Base-by-base conservation (phyloP, 2,113 vertebrate genomes). In the Daubentonia madagascariensis region DNA sequence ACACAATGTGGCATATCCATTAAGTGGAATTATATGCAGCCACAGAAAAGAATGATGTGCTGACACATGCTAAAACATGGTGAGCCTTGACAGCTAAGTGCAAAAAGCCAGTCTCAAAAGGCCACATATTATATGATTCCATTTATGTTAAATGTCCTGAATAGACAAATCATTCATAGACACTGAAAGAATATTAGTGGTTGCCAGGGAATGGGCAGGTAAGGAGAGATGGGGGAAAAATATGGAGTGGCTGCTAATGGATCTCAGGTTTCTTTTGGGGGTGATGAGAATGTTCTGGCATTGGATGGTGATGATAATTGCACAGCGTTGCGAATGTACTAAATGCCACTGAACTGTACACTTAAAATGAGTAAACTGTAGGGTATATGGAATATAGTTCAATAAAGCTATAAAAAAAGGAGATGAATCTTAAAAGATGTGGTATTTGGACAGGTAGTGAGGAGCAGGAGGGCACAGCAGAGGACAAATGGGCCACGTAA, bases 401-500 rank as follows among this genome's bases (percentile, higher is more conserved):
- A 54, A 59, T 94, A 83, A 86, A 54, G 6, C 28, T 63, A 32
- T 12, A 1, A 20, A 25, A 50, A 57, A 43, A 63, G 13, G 8
- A 35, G 45, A 6, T 40, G 12, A 37, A 2, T 84, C 13, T 95
- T 45, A 78, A 91, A 85, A 76, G 67, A 35, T 16, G 52, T 8
- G 22, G 5, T 11, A 20, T 54, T 70, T 57, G 12, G 14, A 32
- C 3, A 43, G 73, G 54, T 9, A 16, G 52, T 73, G 13, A 54
- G 35, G 20, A 63, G 43, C 52, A 70, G 43, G 73, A 68, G 28
- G 68, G 14, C 8, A 8, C 40, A 83, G 48, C 32, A 32, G 48
- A 85, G 40, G 11, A 61, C 61, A 78, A 54, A 25, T 0, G 0
- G 63, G 30, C 25, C 1, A 0, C 88, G 79, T 63, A 2, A 30